A percentile compares a stretch with the other conserved stretches of the same genome.
These are phyloP conservation scores for Drosophila planitibia DNA, from an alignment of 2,888 invertebrate genomes.

Conservation along the genomic window DNA sequence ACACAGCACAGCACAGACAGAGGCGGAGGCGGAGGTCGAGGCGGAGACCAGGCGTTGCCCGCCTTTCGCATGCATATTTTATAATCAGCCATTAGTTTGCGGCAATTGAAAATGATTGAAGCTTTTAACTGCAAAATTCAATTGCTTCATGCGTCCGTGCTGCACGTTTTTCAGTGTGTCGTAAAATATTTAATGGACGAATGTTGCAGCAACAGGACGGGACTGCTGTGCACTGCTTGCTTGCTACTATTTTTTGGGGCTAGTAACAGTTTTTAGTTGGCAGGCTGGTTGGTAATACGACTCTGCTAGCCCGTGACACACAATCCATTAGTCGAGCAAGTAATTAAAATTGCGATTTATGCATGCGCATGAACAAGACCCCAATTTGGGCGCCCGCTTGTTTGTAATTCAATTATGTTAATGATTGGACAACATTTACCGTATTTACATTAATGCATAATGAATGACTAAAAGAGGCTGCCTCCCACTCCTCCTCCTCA, in stretches of 20 bases:
- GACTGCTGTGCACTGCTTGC: constrained; percentile 22
- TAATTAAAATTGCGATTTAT: constrained; percentile 81
- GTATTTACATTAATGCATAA: constrained; percentile 85
- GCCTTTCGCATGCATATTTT: constrained; percentile 78
- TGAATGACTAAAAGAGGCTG: constrained; percentile 75
- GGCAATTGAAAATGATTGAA: constrained; percentile 82
- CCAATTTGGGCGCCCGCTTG: constrained; percentile 68
- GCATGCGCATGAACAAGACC: constrained; percentile 64
- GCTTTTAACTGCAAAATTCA: constrained; percentile 80
- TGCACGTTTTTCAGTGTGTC: constrained; percentile 19
- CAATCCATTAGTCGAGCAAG: constrained; percentile 77
- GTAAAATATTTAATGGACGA: constrained; percentile 66
- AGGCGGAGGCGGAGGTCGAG: neutral
- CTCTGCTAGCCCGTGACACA: constrained; percentile 38
- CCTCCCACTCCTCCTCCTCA: neutral
- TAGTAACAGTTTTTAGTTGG: constrained; percentile 39
- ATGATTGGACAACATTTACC: constrained; percentile 85
- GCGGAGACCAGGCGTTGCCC: constrained; percentile 12
- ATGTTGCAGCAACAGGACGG: constrained; percentile 18
- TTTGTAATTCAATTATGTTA: constrained; percentile 85
- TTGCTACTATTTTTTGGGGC: constrained; percentile 19
- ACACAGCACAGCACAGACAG: neutral
- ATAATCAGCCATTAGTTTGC: constrained; percentile 80
- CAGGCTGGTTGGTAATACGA: constrained; percentile 6
- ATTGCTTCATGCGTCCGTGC: constrained; percentile 61